Evolutionary conservation across 2,888 invertebrate species (phyloP), one percentile per base, ranked within the genome.

Genomic region (Spisula subtruncata): DNA sequence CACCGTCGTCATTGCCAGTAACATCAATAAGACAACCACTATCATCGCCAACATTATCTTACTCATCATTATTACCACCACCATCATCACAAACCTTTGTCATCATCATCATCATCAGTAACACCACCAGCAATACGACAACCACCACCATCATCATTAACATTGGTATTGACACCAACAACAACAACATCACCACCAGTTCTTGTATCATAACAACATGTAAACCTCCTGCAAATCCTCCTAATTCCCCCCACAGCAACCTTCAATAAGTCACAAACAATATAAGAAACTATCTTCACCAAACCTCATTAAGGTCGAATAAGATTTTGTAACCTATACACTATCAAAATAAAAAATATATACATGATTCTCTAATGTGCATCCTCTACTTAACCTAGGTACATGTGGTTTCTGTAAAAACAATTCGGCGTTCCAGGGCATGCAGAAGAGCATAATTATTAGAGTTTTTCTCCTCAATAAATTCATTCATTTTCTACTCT

Each of bases 401-500:
- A 51, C 85, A 79, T 79, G n/a, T 79, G 75, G 51, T 51, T 79
- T 79, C 32, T 14, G n/a, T n/a, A n/a, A n/a, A n/a, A n/a, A n/a
- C n/a, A n/a, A 51, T 85, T 85, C 75, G 16, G 48, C 48, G 46
- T 29, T 10, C 46, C 60, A 60, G 25, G 8, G 8, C 41, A 41
- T 41, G 8, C 41, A 41, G 41, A 10, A 66, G n/a, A 20, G n/a
- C 25, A 66, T 25, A 25, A 66, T 25, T n/a, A 25, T 25, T 25
- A 25, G 25, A 25, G 25, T 66, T 66, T 10, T 66, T 54, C 56
- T 56, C 82, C 41, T 29, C 56, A 32, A 51, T 80, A 25, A 80
- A 35, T 51, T 80, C 80, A 80, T 80, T 80, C 80, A 79, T 80
- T 84, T 46, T 56, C 85, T 41, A 14, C 79, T 85, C 56, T 54